Evolutionary conservation across 2,113 vertebrate genomes (phyloP), one percentile per base, ranked within the genome.

Genomic region (Peromyscus californicus): DNA sequence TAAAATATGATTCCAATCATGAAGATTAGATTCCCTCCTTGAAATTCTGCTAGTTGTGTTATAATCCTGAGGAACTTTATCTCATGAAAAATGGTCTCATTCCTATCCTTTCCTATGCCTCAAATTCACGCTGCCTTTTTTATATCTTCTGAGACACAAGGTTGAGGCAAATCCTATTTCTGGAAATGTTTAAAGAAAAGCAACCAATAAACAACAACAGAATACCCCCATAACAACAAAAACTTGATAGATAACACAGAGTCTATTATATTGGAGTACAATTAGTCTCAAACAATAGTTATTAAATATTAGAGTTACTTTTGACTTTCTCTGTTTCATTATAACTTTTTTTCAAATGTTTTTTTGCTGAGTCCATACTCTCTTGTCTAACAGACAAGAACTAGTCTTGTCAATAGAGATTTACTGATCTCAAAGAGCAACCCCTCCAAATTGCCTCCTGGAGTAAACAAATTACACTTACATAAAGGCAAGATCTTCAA

Each of bases 371-470:
- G 54, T 83, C 29, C 51, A 9, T 21, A 75, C 3, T 21, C 9
- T 74, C 61, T 51, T 59, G 31, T 54, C 26, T 51, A 31, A 31
- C 26, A 31, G 45, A 17, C 87, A 84, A 88, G 24, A 1, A 79
- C n/a, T 57, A 33, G 3, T 88, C 3, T 45, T 92, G 36, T 76
- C 26, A 80, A 26, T 78, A 91, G 36, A 91, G 84, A 67, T 87
- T 78, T 83, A n/a, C 86, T 93, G 91, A 89, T 7, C 22, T 76
- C 91, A 92, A 86, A 69, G 36, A 63, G 91, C n/a, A 96, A 89
- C 16, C 72, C 12, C 63, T 80, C 21, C 48, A 88, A 79, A 92
- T 93, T 88, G 76, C 15, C 16, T 90, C 39, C 10, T 69, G 72
- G 29, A 39, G 4, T 48, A 93, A 89, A 83, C 67, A 87, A 96